These are phyloP conservation scores for Myotis daubentonii DNA, from an alignment of 2,797 vertebrate species.

Conservation along the genomic window DNA sequence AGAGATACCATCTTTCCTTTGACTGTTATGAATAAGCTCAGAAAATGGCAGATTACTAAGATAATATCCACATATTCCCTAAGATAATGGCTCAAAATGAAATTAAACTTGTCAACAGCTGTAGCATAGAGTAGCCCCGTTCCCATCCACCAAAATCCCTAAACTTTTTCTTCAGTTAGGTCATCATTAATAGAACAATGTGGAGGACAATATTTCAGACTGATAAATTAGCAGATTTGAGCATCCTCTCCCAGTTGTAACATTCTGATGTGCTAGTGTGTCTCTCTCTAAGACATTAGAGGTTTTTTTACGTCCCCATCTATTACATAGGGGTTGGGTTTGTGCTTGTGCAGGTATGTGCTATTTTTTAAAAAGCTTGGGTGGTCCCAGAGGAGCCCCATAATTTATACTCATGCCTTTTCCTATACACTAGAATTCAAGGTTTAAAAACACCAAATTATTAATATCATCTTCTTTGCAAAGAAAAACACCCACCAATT, in stretches of 20 bases:
- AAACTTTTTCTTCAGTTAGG: slow-evolving; percentile 49
- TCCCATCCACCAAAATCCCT: not conserved
- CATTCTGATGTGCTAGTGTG: not conserved
- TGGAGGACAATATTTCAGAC: slow-evolving; percentile 17
- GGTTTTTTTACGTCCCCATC: slow-evolving; percentile 18
- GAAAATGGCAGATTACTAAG: slow-evolving; percentile 68
- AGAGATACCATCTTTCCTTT: slow-evolving; percentile 68
- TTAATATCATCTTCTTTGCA: slow-evolving; percentile 1
- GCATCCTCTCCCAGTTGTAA: not conserved
- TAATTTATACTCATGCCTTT: slow-evolving; percentile 6
- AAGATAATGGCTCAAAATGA: slow-evolving; percentile 62
- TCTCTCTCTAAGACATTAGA: slow-evolving; percentile 43
- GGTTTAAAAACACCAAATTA: not conserved
- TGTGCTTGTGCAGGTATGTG: not conserved
- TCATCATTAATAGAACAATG: not conserved
- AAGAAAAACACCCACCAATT: not conserved
- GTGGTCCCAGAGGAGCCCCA: not conserved
- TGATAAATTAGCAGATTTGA: slow-evolving; percentile 18
- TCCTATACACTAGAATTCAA: slow-evolving; percentile 27
- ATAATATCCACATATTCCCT: slow-evolving; percentile 35
- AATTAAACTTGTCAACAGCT: slow-evolving; percentile 69
- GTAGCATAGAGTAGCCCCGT: not conserved
- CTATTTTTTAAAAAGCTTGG: not conserved
- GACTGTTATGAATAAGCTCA: slow-evolving; percentile 71
- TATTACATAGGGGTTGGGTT: slow-evolving; percentile 23